These are phyloP conservation scores for Helarctos malayanus DNA, from an alignment of 2,797 vertebrate species.

Conservation along the genomic window DNA sequence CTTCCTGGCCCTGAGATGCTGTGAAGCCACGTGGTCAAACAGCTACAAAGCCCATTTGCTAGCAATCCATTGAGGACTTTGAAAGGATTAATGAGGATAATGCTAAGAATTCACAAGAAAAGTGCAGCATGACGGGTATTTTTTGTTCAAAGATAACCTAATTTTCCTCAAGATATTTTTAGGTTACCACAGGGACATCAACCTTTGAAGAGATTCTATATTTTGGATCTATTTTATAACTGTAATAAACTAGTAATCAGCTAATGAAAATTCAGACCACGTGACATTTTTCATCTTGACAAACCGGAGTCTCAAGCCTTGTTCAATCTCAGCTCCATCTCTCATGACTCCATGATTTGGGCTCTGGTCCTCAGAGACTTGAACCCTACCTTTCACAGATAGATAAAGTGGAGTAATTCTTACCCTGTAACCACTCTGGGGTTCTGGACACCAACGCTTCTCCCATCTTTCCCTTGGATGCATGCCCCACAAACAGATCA, in stretches of 20 bases:
- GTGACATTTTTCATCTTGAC: neutral
- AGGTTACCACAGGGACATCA: slow-evolving; percentile 46
- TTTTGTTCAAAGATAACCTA: slow-evolving; percentile 75
- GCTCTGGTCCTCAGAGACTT: neutral
- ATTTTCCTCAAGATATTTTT: slow-evolving; percentile 74
- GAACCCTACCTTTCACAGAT: neutral
- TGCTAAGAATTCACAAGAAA: slow-evolving; percentile 58
- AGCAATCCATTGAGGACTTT: neutral
- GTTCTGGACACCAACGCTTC: neutral
- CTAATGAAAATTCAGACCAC: neutral
- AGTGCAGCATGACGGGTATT: slow-evolving; percentile 59
- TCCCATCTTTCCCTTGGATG: accelerated
- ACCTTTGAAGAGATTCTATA: neutral
- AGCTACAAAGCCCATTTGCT: slow-evolving; percentile 26
- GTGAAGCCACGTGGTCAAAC: neutral
- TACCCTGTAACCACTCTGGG: accelerated
- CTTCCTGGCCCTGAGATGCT: slow-evolving; percentile 6
- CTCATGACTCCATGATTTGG: neutral
- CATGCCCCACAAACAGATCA: neutral
- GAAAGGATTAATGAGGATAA: slow-evolving; percentile 66
- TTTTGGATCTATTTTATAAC: slow-evolving; percentile 51
- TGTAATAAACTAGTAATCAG: slow-evolving; percentile 34
- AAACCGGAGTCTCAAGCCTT: neutral
- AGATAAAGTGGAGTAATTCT: neutral
- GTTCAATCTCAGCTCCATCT: neutral